Evolutionary conservation across 2,113 vertebrate species (phyloP), one percentile per base, ranked within the genome.

Genomic region (Phainopepla nitens): DNA sequence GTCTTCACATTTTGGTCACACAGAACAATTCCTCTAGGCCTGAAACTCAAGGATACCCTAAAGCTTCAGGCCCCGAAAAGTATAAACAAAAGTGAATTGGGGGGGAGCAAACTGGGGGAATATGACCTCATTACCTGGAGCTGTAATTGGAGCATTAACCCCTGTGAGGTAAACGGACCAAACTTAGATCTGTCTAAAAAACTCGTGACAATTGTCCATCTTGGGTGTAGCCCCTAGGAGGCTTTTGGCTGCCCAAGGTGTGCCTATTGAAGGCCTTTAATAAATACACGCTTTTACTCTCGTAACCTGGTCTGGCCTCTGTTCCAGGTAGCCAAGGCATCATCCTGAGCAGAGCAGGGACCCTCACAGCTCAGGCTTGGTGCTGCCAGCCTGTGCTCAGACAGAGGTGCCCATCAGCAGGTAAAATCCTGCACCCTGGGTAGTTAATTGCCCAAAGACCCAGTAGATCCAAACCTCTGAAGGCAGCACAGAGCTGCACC

Each of bases 331-430:
- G 41, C 53, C 41, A 35, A 20, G 53, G 41, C 41, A 22, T 12
- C 10, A 5, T 13, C 53, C 54, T 0, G 7, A 25, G 73, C 73
- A 7, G 23, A 28, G 35, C 50, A 25, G 73, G 28, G 65, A 25
- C 13, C 19, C 47, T 70, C 23, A 7, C 2, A 10, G n/a, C 56
- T 29, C 3, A 0, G 11, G 1, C 5, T 4, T 11, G 53, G 8
- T 36, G 57, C 35, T 41, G 12, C 51, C 65, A 27, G 49, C 23
- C 29, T 6, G 21, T 15, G 20, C 58, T 69, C 2, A 3, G 12
- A 10, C 69, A 56, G 29, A 45, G 35, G 64, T 54, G 41, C 53
- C 69, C n/a, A 3, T 13, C 36, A 60, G 13, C 49, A 49, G n/a
- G 4, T 6, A 13, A 29, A 82, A 47, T 35, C 61, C 87, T 50